Evolutionary conservation across 2,888 invertebrate genomes (phyloP), one percentile per base, ranked within the genome.

Genomic region (Watsonalla binaria): DNA sequence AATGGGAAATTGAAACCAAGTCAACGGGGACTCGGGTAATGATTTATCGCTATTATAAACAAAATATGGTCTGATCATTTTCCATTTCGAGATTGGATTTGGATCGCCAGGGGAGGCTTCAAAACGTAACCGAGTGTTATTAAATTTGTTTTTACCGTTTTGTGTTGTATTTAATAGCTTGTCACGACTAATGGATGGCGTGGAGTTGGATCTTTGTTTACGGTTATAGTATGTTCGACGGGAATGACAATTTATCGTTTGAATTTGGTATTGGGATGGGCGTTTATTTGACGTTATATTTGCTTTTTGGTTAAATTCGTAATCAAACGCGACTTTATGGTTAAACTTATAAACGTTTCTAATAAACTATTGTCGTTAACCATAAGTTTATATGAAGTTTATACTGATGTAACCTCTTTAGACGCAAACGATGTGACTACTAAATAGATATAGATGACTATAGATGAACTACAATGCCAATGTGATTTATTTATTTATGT

Each of bases 1-100:
- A 80, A 82, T 83, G 82, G 88, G 86, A 87, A 90, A 90, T 90
- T 90, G 90, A 87, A 90, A 83, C 80, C 76, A 76, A 88, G 82
- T 87, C 87, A 84, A 82, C 78, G 76, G 82, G 80, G 84, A 84
- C 84, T 78, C 76, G 65, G 70, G 68, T 80, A 80, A 84, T 90
- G 87, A 90, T 90, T 88, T 89, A 89, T 89, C 84, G 79, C 76
- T 71, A 82, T 84, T 84, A 86, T 84, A 88, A 84, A 88, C 86
- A 88, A 87, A 89, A 86, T 86, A 82, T 80, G 75, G 78, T 81
- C 79, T 84, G 86, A 88, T 90, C 84, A 86, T 86, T 86, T 86
- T 80, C 82, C 78, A 84, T 83, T 84, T 80, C 70, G 74, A 76
- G 82, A 87, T 87, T 86, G 82, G 75, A 80, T 82, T 78, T 75